Conservation (phyloP, 2,113 vertebrate species). For the Bambusicola thoracicus region DNA sequence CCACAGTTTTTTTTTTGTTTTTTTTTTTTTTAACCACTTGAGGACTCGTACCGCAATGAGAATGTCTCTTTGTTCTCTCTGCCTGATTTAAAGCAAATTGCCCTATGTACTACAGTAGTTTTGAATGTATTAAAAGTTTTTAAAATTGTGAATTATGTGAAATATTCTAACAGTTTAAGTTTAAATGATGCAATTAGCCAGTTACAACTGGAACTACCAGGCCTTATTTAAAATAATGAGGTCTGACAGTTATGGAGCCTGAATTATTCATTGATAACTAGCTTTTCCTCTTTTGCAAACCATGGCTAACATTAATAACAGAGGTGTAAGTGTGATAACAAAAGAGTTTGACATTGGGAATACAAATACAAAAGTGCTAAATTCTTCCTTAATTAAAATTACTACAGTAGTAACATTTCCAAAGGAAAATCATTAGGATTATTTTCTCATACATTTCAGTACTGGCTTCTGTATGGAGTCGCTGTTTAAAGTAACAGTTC, state of each 20-base stretch:
- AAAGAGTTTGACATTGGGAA: constrained; percentile 79
- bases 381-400: constrained; percentile 79
- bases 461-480: constrained; percentile 37
- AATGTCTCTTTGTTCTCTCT: constrained; percentile 67
- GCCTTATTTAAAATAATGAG: constrained; percentile 85
- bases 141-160: constrained; percentile 76
- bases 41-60: constrained; percentile 23
- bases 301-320: constrained; percentile 82
- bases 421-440: constrained; percentile 70
- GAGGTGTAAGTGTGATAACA: constrained; percentile 81
- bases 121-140: constrained; percentile 79
- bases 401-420: constrained; percentile 69
- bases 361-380: constrained; percentile 76
- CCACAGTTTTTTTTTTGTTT: constrained; percentile 52
- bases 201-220: constrained; percentile 80
- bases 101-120: constrained; percentile 76
- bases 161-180: constrained; percentile 79
- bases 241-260: constrained; percentile 82
- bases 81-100: constrained; percentile 75
- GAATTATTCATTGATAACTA: constrained; percentile 86
- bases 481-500: constrained; percentile 30
- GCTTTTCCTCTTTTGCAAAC: constrained; percentile 79
- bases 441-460: constrained; percentile 61
- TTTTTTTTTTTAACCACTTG: constrained; percentile 52
- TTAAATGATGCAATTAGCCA: constrained; percentile 83